These are phyloP conservation scores for Phasianus colchicus DNA, from an alignment of 2,113 vertebrate genomes.

Conservation along the genomic window DNA sequence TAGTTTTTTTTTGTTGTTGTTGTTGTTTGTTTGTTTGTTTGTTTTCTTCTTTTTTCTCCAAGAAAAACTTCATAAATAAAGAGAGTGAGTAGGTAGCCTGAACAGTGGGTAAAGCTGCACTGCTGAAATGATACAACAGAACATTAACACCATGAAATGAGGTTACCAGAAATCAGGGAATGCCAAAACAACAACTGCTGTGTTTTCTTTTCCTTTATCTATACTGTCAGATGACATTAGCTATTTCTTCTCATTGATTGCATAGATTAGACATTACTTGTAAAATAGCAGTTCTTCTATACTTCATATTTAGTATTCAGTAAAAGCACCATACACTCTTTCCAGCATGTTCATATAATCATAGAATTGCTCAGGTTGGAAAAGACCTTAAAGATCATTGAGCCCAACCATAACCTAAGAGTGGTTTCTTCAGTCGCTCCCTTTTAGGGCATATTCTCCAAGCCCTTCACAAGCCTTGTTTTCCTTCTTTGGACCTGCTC, in stretches of 20 bases:
- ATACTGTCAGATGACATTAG: not conserved
- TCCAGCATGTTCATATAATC: not conserved
- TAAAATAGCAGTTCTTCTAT: not conserved
- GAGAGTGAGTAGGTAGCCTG: not conserved
- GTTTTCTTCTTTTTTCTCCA: not conserved
- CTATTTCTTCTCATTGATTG: not conserved
- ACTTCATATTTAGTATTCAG: not conserved
- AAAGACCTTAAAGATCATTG: too few species aligned
- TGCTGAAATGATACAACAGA: not conserved
- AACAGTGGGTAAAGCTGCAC: not conserved
- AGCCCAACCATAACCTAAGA: too few species aligned
- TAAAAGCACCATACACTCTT: not conserved
- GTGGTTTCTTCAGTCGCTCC: too few species aligned
- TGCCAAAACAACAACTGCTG: not conserved
- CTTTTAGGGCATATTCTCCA: too few species aligned
- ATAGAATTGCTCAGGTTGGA: too few species aligned
- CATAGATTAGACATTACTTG: not conserved
- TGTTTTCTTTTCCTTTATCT: not conserved
- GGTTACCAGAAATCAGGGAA: not conserved
- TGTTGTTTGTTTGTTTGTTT: too few species aligned
- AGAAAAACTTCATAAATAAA: not conserved
- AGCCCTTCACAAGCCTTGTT: too few species aligned
- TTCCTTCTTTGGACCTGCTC: too few species aligned
- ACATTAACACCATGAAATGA: not conserved
- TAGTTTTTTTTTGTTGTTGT: not conserved